A percentile compares a stretch with the other conserved stretches of the same genome.
These are phyloP conservation scores for Heteromurus nitidus DNA, from an alignment of 2,888 invertebrate genomes.

Conservation along the genomic window DNA sequence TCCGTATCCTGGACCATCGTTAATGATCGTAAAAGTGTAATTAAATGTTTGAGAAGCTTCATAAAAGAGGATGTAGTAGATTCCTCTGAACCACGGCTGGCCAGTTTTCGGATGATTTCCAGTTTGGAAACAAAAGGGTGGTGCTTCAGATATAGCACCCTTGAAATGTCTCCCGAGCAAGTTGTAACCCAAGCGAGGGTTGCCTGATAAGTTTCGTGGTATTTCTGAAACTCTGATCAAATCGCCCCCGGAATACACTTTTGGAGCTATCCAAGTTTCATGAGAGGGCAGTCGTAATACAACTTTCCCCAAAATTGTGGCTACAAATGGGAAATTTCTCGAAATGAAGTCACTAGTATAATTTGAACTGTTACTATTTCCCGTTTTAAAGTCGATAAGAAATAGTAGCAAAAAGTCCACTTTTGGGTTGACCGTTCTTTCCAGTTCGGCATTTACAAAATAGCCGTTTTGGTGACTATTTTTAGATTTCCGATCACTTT, in stretches of 20 bases:
- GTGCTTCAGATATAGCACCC: background rate
- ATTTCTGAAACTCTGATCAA: background rate
- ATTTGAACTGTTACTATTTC: too few species aligned
- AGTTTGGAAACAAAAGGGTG: conserved; percentile 1
- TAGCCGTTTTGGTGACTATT: too few species aligned
- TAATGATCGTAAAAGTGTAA: conserved; percentile 34
- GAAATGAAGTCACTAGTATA: background rate
- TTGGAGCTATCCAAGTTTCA: conserved; percentile 39
- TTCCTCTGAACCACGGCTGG: conserved; percentile 7
- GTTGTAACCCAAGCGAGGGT: conserved; percentile 31
- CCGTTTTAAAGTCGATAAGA: background rate
- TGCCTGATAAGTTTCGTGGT: background rate
- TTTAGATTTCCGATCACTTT: background rate
- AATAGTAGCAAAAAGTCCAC: conserved; percentile 24
- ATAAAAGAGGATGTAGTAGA: conserved; percentile 3
- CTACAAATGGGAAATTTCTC: background rate
- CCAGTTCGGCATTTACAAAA: background rate
- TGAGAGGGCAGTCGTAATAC: background rate
- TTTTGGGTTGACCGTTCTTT: conserved; percentile 12
- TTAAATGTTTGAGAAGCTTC: conserved; percentile 33
- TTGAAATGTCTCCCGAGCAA: conserved; percentile 7
- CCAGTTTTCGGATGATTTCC: background rate
- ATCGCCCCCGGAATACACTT: conserved; percentile 12
- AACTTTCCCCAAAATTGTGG: conserved; percentile 7
- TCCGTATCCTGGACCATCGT: conserved; percentile 52